A percentile compares a stretch with the other conserved stretches of the same genome.
phyloP scores from a whole-genome alignment of 2,113 vertebrate genomes.

The Prietella phreatophila region DNA sequence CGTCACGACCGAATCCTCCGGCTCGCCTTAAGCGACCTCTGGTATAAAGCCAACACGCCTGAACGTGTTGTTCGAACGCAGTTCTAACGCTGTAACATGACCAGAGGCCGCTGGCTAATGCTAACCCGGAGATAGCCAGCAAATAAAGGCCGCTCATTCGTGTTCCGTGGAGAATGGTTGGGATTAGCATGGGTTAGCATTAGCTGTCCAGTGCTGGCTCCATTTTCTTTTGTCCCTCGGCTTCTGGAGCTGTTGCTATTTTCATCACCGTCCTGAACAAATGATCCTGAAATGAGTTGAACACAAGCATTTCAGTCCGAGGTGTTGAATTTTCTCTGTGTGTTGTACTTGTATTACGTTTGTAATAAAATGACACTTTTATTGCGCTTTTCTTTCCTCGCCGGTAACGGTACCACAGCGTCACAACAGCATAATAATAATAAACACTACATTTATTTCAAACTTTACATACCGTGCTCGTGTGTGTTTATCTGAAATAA shows the following conservation, averaged over 20 bases:
- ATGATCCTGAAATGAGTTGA: too few relatives aligned
- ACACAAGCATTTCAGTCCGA: too few relatives aligned
- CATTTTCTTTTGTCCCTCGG: conserved; percentile 71
- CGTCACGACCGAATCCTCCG: not conserved
- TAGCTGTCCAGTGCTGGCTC: conserved; percentile 56
- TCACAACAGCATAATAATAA: not conserved
- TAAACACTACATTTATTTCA: not conserved
- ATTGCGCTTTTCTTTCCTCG: not conserved
- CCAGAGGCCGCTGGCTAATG: not conserved
- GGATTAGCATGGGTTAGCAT: conserved; percentile 29
- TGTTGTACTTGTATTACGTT: too few relatives aligned
- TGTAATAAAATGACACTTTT: not conserved
- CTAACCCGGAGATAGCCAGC: not conserved
- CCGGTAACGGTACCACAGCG: too few relatives aligned
- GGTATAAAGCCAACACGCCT: not conserved
- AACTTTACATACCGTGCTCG: not conserved
- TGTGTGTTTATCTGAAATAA: not conserved
- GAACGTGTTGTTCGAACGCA: not conserved
- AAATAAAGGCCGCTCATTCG: conserved; percentile 12
- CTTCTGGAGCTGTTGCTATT: not conserved
- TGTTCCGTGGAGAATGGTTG: not conserved
- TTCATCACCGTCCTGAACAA: not conserved
- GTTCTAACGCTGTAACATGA: not conserved
- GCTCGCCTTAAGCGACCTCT: not conserved
- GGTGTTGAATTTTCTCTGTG: too few relatives aligned